Conservation (phyloP, 1,140 invertebrate species). For the Cydia amplana region DNA sequence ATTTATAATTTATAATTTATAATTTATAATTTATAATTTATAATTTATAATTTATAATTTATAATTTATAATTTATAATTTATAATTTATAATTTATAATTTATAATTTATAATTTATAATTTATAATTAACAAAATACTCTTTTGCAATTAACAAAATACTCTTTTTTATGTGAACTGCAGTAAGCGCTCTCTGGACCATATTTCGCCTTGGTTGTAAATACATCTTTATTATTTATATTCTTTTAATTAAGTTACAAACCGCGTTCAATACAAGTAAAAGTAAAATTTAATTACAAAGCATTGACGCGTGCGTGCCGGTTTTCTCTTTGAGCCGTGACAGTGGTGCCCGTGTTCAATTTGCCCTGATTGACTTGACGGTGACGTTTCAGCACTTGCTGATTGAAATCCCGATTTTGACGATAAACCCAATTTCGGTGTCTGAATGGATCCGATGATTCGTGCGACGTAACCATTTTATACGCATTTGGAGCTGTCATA, state of each 20-base stretch:
- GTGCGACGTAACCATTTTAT: conserved; percentile 21
- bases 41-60: no score
- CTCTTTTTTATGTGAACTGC: no score
- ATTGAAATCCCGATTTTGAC: conserved; percentile 53
- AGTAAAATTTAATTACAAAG: conserved; percentile 25
- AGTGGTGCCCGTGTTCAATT: conserved; percentile 51
- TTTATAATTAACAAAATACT: no score
- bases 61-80: no score
- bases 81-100: no score
- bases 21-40: no score
- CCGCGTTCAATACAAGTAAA: conserved; percentile 18
- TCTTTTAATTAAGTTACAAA: conserved; percentile 22
- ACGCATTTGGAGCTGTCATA: neutral
- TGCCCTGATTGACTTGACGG: conserved; percentile 58
- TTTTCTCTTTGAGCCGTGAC: conserved; percentile 26
- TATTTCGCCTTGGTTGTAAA: neutral
- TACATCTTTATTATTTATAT: neutral
- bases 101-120: no score
- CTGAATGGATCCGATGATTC: conserved; percentile 43
- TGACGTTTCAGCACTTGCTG: conserved; percentile 49
- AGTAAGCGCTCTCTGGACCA: neutral
- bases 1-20: no score
- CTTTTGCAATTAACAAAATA: no score
- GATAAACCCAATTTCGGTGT: conserved; percentile 56
- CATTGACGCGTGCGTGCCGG: neutral